phyloP scores from a whole-genome alignment of 2,113 vertebrate genomes.

The Pseudopodoces humilis region DNA sequence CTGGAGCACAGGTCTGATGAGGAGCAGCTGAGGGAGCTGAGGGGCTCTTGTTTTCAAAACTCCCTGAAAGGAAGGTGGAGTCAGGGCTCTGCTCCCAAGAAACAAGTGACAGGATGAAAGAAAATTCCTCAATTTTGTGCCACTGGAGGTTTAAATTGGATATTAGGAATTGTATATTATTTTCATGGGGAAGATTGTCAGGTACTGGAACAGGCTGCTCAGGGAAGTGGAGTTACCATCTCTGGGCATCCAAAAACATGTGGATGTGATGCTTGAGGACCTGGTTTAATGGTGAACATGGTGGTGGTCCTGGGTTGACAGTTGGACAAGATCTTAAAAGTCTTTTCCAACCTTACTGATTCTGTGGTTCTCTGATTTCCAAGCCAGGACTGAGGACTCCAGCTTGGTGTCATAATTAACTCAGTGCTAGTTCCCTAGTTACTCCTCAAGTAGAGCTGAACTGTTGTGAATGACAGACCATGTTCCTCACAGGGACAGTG shows the following conservation, averaged over 20 bases:
- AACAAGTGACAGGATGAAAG: neutral
- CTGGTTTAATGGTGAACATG: neutral
- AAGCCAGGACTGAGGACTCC: neutral
- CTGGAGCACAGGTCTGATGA: neutral
- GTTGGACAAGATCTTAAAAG: neutral
- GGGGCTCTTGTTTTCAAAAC: neutral
- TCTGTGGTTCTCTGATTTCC: neutral
- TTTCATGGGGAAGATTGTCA: neutral
- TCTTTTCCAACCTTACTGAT: neutral
- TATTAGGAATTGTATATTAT: neutral
- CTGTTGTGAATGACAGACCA: neutral
- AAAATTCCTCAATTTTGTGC: neutral
- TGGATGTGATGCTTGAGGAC: neutral
- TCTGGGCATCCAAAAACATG: neutral
- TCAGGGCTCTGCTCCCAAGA: neutral
- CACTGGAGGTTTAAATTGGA: neutral
- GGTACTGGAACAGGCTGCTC: neutral
- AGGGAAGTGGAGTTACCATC: neutral
- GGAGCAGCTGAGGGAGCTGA: neutral
- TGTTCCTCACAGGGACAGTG: neutral
- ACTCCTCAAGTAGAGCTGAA: neutral
- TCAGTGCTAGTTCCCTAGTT: neutral
- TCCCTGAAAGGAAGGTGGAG: neutral
- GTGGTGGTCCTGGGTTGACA: neutral
- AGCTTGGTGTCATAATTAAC: neutral